A percentile compares a stretch with the other conserved stretches of the same genome.
Conservation (phyloP, 1,140 invertebrate species). For the Araneus ventricosus region DNA sequence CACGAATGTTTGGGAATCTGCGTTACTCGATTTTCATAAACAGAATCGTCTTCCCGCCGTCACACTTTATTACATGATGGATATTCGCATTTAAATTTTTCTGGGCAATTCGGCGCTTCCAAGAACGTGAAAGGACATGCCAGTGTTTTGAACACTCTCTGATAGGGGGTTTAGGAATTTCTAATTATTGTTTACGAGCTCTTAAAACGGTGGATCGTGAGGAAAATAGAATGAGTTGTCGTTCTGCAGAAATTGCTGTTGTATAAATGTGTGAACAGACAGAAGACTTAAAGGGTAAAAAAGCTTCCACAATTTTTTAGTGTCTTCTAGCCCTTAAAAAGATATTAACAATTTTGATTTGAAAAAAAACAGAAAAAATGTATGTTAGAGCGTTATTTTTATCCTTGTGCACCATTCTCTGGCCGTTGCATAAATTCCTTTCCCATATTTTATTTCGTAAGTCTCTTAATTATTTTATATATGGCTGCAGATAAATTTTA, state of each 20-base stretch:
- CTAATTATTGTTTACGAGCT: conserved; percentile 10
- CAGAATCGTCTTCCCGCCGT: neutral
- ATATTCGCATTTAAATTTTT: neutral
- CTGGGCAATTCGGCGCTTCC: neutral
- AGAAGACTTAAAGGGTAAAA: neutral
- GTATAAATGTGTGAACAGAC: neutral
- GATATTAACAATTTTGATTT: no score
- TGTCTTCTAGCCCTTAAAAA: no score
- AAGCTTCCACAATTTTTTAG: neutral
- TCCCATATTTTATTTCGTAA: no score
- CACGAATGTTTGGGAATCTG: neutral
- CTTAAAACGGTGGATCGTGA: neutral
- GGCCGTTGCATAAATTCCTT: no score
- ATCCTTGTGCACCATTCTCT: no score
- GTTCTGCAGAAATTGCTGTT: neutral
- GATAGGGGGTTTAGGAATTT: neutral
- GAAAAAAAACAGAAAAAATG: no score
- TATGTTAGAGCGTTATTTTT: no score
- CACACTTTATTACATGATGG: neutral
- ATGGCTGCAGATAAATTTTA: no score
- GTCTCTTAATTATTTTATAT: no score
- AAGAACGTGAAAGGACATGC: neutral
- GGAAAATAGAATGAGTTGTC: neutral
- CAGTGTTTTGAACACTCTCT: neutral
- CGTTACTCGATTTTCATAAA: neutral